phyloP scores from a whole-genome alignment of 1,140 invertebrate genomes.

The Caenorhabditis latens region DNA sequence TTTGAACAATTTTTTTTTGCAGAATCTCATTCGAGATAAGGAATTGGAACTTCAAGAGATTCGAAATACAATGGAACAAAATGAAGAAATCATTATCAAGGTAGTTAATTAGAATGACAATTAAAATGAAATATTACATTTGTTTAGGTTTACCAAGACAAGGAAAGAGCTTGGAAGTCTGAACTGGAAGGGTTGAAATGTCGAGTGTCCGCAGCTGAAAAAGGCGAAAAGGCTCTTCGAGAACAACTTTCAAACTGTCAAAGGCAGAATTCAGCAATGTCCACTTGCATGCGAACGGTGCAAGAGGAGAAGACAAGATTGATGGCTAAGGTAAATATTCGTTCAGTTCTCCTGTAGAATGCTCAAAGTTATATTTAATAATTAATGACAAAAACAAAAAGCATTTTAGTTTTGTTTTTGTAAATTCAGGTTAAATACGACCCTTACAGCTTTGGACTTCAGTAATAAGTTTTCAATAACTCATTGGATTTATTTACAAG shows the following conservation, averaged over 20 bases:
- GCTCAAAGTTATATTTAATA: too few species aligned
- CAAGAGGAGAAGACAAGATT: conserved; percentile 67
- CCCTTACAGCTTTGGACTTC: too few species aligned
- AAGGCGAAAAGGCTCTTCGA: conserved; percentile 60
- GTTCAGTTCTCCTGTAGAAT: too few species aligned
- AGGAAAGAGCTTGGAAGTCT: conserved; percentile 70
- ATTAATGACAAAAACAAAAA: too few species aligned
- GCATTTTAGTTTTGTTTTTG: neutral
- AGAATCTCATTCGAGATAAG: conserved; percentile 72
- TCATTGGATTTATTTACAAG: too few species aligned
- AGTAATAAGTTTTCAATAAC: too few species aligned
- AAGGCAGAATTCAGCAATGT: conserved; percentile 65
- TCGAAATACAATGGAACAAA: conserved; percentile 71
- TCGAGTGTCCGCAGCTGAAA: conserved; percentile 67
- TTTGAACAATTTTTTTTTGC: conserved; percentile 49
- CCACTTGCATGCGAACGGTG: conserved; percentile 68
- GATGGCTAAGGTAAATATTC: conserved; percentile 64
- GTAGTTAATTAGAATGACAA: neutral
- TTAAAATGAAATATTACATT: neutral
- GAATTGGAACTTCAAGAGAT: conserved; percentile 70
- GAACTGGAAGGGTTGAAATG: conserved; percentile 68
- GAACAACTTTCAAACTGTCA: conserved; percentile 59
- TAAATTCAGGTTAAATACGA: neutral
- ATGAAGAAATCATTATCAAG: conserved; percentile 73
- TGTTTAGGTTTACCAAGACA: conserved; percentile 72